phyloP scores from a whole-genome alignment of 2,888 invertebrate species.

The Chymomyza procnemis region DNA sequence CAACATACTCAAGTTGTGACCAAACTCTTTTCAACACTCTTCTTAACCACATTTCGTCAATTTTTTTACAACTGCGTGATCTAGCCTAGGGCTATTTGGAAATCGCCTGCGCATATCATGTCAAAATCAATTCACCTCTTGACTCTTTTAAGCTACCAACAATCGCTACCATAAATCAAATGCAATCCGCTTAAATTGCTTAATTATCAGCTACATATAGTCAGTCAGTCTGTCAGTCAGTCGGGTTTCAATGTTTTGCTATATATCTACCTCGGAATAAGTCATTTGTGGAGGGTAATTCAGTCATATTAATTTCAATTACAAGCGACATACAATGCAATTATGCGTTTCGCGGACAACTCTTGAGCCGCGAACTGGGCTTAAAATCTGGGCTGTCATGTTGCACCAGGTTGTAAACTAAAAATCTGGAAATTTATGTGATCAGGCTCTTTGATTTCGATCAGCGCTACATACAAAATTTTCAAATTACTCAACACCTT shows the following conservation, averaged over 20 bases:
- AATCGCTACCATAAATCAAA: conserved; percentile 63
- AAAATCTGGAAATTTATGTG: conserved; percentile 75
- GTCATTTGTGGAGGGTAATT: conserved; percentile 64
- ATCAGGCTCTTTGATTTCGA: conserved; percentile 74
- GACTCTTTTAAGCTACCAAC: conserved; percentile 40
- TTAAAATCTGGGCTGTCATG: conserved; percentile 43
- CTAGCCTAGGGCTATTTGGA: background rate
- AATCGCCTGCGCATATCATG: background rate
- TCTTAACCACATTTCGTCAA: background rate
- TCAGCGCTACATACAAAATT: conserved; percentile 49
- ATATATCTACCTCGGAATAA: conserved; percentile 38
- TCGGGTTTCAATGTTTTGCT: conserved; percentile 23
- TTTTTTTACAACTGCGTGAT: background rate
- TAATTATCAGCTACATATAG: conserved; percentile 56
- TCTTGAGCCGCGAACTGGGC: background rate
- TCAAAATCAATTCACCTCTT: conserved; percentile 27
- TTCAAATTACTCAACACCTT: conserved; percentile 72
- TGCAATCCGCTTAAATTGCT: conserved; percentile 76
- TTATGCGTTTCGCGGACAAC: conserved; percentile 53
- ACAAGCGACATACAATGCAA: conserved; percentile 72
- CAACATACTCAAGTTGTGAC: background rate
- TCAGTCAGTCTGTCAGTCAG: conserved; percentile 24
- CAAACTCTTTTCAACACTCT: background rate
- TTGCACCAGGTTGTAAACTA: conserved; percentile 43
- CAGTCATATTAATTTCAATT: conserved; percentile 76